Percentiles rank a stretch among this genome's conserved stretches.
Conservation (phyloP, 2,113 vertebrate species). For the Neogobius melanostomus region DNA sequence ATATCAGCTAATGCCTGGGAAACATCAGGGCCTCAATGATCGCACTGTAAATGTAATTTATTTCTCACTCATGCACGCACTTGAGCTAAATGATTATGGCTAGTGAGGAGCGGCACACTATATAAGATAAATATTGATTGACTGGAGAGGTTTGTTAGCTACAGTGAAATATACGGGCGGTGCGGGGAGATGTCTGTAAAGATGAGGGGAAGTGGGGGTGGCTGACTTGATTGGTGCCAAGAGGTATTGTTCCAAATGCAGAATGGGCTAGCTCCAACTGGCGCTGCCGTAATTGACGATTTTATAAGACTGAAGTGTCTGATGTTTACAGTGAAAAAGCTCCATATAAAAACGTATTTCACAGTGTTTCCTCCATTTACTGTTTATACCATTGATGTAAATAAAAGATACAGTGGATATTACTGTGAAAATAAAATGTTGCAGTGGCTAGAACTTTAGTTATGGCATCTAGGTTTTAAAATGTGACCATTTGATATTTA, state of each 20-base stretch:
- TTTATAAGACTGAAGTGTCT: constrained; percentile 48
- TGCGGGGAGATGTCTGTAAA: constrained; percentile 39
- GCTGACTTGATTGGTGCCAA: constrained; percentile 37
- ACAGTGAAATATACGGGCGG: constrained; percentile 51
- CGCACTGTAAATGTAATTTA: constrained; percentile 76
- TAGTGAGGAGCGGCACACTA: constrained; percentile 61
- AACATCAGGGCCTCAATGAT: constrained; percentile 70
- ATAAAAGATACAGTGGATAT: background rate
- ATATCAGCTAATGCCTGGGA: constrained; percentile 71
- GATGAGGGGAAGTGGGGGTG: constrained; percentile 23
- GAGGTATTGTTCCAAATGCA: constrained; percentile 50
- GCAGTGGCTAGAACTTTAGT: background rate
- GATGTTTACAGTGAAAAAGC: constrained; percentile 30
- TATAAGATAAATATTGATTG: constrained; percentile 79
- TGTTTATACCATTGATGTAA: background rate
- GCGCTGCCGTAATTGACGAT: constrained; percentile 30
- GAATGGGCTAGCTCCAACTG: constrained; percentile 30
- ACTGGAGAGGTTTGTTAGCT: constrained; percentile 68
- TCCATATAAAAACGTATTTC: background rate
- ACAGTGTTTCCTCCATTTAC: background rate
- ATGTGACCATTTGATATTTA: no score
- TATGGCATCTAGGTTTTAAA: background rate
- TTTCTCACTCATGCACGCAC: constrained; percentile 75
- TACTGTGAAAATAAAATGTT: background rate
- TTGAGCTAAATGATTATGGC: constrained; percentile 71